Conservation (phyloP, 2,888 invertebrate genomes). For the Melinaea menophilus region DNA sequence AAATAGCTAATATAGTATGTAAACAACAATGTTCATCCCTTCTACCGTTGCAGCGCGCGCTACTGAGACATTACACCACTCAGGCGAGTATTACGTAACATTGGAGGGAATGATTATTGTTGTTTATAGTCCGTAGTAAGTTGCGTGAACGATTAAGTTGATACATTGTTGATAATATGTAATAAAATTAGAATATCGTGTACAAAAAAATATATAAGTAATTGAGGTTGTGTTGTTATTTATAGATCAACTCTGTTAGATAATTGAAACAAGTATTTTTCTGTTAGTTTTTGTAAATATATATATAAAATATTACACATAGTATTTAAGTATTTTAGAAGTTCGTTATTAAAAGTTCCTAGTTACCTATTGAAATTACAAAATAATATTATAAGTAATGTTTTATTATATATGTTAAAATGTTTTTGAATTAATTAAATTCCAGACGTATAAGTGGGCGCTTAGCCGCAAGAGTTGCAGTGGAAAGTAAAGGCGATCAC, state of each 20-base stretch:
- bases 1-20: too few relatives aligned
- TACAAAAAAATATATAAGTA: conserved; percentile 1
- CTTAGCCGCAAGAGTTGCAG: conserved; percentile 54
- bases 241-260: too few relatives aligned
- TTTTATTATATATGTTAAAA: too few relatives aligned
- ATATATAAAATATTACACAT: too few relatives aligned
- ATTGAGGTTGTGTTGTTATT: background rate
- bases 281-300: too few relatives aligned
- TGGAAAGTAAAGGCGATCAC: conserved; percentile 47
- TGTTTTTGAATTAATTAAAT: background rate
- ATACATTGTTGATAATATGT: conserved; percentile 23
- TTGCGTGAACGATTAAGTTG: conserved; percentile 18
- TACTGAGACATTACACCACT: conserved; percentile 47
- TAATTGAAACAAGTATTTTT: too few relatives aligned
- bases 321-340: too few relatives aligned
- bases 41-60: conserved; percentile 61
- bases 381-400: too few relatives aligned
- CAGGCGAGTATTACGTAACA: conserved; percentile 49
- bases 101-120: conserved; percentile 37
- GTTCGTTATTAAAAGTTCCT: too few relatives aligned
- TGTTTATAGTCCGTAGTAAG: conserved; percentile 28
- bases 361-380: too few relatives aligned
- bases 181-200: conserved; percentile 9
- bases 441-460: conserved; percentile 67
- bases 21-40: conserved; percentile 62